Evolutionary conservation across 2,888 invertebrate species (phyloP), one percentile per base, ranked within the genome.

Genomic region (Eudasyphora cyanicolor): DNA sequence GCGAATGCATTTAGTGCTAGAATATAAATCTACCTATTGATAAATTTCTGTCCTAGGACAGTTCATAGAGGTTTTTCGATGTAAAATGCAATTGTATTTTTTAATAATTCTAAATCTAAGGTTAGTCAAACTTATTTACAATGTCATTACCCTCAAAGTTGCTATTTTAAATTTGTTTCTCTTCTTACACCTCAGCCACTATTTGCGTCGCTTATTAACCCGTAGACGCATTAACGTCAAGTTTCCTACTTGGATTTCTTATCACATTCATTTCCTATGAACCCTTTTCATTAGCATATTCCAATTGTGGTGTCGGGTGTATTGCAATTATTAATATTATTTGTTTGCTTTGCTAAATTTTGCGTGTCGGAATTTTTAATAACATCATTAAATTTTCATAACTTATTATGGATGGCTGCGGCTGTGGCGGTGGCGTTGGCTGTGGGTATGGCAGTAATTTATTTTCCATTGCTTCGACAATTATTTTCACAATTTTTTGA

Each of bases 261-360:
- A 7, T 10, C 27, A 57, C 17, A 60, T 17, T 60, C 17, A 60
- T 17, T 60, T 60, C 60, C 60, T 29, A 60, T 71, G 7, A 32
- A 49, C 2, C 32, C 35, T 49, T 42, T 14, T 38, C n/a, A 69
- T 42, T 42, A 62, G 69, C 60, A 60, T 60, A 29, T 60, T 29
- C 29, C 29, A 29, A 60, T 27, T 29, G 17, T 29, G 82, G 32
- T 76, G 42, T 45, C 51, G 57, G 35, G 75, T 71, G 67, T 29
- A 57, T 10, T 24, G 29, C 29, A 45, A 60, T 51, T 35, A 74
- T 74, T 71, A 67, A 29, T 71, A 70, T 82, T 54, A 73, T 76
- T 79, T 79, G 69, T 79, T 79, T 76, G 79, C 76, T 80, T 80
- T 80, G 79, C 76, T 42, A 80, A 80, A 83, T 80, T 80, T 75